Conservation (phyloP, 92 coral and sea anemone genomes). For the Porites cylindrica region DNA sequence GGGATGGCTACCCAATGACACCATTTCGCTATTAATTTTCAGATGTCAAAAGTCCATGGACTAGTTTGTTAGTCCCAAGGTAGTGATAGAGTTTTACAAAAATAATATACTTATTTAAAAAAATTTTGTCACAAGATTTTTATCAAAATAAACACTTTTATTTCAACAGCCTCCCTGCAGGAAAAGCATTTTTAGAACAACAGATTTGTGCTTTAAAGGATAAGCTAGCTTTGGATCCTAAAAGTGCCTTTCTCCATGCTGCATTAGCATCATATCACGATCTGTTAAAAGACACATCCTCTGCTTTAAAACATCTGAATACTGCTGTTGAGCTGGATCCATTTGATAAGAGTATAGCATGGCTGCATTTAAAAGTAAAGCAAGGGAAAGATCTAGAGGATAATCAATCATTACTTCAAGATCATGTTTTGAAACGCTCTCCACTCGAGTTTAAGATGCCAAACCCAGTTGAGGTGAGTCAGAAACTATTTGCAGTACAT, state of each 20-base stretch:
- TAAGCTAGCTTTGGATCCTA: slow-evolving; percentile 49
- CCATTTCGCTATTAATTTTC: no score
- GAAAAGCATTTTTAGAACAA: slow-evolving; percentile 47
- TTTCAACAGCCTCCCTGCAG: slow-evolving; percentile 61
- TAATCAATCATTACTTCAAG: slow-evolving; percentile 37
- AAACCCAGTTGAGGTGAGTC: slow-evolving; percentile 54
- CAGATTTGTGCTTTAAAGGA: slow-evolving; percentile 37
- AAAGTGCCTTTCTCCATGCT: slow-evolving; percentile 64
- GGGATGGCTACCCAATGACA: no score
- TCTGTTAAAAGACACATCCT: slow-evolving; percentile 47
- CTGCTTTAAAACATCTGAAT: slow-evolving; percentile 52
- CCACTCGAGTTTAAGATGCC: slow-evolving; percentile 47
- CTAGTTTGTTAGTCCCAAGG: no score
- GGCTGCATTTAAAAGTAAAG: slow-evolving; percentile 69
- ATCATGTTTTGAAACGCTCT: neutral
- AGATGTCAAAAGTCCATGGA: no score
- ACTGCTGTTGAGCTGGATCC: slow-evolving; percentile 68
- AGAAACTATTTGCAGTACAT: no score
- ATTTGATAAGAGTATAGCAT: slow-evolving; percentile 56
- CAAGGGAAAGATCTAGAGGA: slow-evolving; percentile 59
- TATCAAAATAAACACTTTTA: neutral
- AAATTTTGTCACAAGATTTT: neutral
- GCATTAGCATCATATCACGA: slow-evolving; percentile 67
- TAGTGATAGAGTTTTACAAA: neutral
- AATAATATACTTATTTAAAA: neutral